Percentiles rank a stretch among this genome's conserved stretches.
phyloP scores from a whole-genome alignment of 2,888 invertebrate species.

The Clistopyga incitator region DNA sequence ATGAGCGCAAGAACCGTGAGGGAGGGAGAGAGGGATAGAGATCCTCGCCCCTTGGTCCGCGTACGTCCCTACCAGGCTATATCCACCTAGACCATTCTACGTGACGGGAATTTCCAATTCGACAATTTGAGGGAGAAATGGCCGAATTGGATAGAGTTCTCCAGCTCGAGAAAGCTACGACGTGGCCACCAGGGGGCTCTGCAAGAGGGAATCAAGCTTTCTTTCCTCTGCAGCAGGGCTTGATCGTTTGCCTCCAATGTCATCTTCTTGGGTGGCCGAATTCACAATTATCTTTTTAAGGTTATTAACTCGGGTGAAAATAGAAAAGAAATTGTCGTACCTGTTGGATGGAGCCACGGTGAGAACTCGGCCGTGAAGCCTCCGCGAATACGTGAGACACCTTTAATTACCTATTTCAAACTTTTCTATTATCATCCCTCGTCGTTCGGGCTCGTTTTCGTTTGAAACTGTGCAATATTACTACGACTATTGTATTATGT shows the following conservation, averaged over 20 bases:
- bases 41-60: background rate
- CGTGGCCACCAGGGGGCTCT: background rate
- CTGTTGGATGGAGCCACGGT: background rate
- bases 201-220: conserved; percentile 4
- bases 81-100: conserved; percentile 45
- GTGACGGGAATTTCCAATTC: conserved; percentile 65
- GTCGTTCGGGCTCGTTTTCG: background rate
- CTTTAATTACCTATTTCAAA: conserved; percentile 19
- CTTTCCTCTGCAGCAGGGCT: background rate
- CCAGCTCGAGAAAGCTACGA: background rate
- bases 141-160: conserved; percentile 62
- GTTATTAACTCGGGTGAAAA: background rate
- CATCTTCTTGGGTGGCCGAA: conserved; percentile 10
- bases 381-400: background rate
- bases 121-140: conserved; percentile 60
- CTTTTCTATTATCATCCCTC: background rate
- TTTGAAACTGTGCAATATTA: conserved; percentile 11
- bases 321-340: conserved; percentile 17
- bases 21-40: no score
- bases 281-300: conserved; percentile 21
- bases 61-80: conserved; percentile 1
- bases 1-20: conserved; percentile 16
- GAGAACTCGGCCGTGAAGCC: background rate
- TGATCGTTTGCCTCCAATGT: conserved; percentile 6
- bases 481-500: conserved; percentile 14